Evolutionary conservation across 2,888 invertebrate genomes (phyloP).

Genomic region (Amphipyra berbera): DNA sequence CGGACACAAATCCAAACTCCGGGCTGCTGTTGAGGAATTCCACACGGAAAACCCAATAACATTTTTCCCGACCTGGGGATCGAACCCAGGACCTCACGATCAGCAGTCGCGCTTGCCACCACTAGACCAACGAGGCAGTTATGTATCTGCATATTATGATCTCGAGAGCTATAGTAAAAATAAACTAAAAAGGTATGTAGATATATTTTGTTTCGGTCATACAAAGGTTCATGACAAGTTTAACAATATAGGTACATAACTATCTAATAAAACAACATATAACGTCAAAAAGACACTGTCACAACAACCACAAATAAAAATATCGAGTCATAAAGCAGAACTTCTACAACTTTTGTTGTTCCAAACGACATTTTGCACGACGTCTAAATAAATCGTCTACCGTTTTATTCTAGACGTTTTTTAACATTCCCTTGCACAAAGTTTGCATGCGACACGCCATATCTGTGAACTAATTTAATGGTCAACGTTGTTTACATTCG

Average conservation of each 20-base stretch:
- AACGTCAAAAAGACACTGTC: constrained; percentile 5
- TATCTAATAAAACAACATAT: background rate
- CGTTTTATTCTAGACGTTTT: constrained; percentile 56
- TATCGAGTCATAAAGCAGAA: constrained; percentile 21
- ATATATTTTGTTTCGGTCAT: too few species aligned
- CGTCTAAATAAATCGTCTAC: constrained; percentile 67
- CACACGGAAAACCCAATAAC: too few species aligned
- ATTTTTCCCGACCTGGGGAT: too few species aligned
- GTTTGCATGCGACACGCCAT: constrained; percentile 70
- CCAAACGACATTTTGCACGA: constrained; percentile 61
- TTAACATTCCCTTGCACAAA: constrained; percentile 58
- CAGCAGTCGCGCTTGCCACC: too few species aligned
- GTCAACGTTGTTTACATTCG: constrained; percentile 58
- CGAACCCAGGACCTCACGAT: too few species aligned
- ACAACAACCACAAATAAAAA: constrained; percentile 28
- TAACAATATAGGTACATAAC: background rate
- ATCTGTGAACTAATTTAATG: constrained; percentile 48
- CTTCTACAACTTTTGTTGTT: constrained; percentile 28
- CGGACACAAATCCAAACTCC: too few species aligned
- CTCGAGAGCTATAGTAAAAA: too few species aligned
- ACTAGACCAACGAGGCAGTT: too few species aligned
- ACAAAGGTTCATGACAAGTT: background rate
- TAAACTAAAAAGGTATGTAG: too few species aligned
- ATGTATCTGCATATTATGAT: too few species aligned
- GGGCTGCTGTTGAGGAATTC: too few species aligned